Evolutionary conservation across 2,888 invertebrate species (phyloP), one percentile per base, ranked within the genome.

Genomic region (Dimorphilus gyrociliatus): DNA sequence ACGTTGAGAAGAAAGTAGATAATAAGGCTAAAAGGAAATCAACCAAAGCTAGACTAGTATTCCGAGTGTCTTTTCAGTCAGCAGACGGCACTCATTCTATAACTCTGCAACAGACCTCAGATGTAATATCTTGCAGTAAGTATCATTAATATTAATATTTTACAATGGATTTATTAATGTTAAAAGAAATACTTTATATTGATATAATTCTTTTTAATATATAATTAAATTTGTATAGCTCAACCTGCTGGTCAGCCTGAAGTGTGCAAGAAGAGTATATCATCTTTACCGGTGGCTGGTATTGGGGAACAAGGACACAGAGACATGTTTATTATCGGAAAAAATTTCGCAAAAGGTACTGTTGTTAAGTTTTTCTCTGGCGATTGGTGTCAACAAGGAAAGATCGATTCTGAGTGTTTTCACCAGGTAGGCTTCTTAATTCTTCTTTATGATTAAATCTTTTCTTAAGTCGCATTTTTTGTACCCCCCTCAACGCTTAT

Each of bases 41-140:
- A 1, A 88, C 88, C 1, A 72, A 81, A 33, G 90, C 90, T 54
- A 75, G 90, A 29, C 81, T 94, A 78, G 81, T 88, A 28, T 90
- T 90, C 66, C 72, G 90, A 37, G 78, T 82, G 0, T 77, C 75
- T 44, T 71, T 92, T 48, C 69, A 76, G 19, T 74, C 76, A 53
- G 71, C 75, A 7, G 76, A 78, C 53, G 84, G 84, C 3, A 14
- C 24, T 12, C 71, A 71, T 19, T 67, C 71, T 28, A 84, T 85
- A 65, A 81, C 81, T 1, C 45, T 64, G 3, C 63, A 64, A 38
- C 43, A 50, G n/a, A 50, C 56, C 3, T 60, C 63, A 4, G 48
- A 48, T 7, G 51, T 59, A 8, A 65, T 64, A 21, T 46, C 57
- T 17, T 64, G 64, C 42, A 64, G 63, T 64, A 45, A 51, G 60